Evolutionary conservation across 2,797 vertebrate genomes (phyloP), one percentile per base, ranked within the genome.

Genomic region (Ctenochaetus hawaiiensis): DNA sequence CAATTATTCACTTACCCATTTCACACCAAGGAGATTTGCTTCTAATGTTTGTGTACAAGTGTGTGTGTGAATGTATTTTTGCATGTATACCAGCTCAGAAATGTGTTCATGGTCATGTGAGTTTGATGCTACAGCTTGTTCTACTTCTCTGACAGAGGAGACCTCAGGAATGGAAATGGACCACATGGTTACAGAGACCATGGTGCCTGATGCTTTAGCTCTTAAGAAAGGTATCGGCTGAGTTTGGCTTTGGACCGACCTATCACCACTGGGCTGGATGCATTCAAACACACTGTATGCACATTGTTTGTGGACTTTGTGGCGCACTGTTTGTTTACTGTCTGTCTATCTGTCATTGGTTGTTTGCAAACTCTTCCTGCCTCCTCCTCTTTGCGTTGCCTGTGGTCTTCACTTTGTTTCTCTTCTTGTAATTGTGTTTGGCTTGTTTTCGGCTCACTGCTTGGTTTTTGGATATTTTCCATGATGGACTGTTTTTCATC

Each of bases 131-230:
- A 20, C 70, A 91, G 91, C 85, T 80, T 92, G 68, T 84, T 80
- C 87, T 92, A 75, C 86, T 93, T 80, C 73, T 85, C 90, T 88
- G 72, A 83, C 87, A 97, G 97, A 97, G 87, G 94, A 93, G 0
- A 96, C 96, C 89, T 98, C 97, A 63, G 97, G 97, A 71, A 87
- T 96, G 95, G 96, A 96, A 85, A 91, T 91, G 10, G 96, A 96
- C 80, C 67, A 89, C 56, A 93, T 92, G 67, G 75, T 92, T 76
- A 95, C 95, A 84, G 93, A 92, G 9, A 93, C 94, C 81, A 93
- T 93, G 86, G 52, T 87, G 91, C 85, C 91, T 90, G 90, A 92
- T 87, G 88, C 90, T 93, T 91, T 94, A 87, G 89, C 83, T 87
- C 82, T 93, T 63, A 93, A 97, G 78, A 94, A 96, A 94, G 97